These are phyloP conservation scores for Pogoniulus pusillus DNA, from an alignment of 2,797 vertebrate species.

Conservation along the genomic window DNA sequence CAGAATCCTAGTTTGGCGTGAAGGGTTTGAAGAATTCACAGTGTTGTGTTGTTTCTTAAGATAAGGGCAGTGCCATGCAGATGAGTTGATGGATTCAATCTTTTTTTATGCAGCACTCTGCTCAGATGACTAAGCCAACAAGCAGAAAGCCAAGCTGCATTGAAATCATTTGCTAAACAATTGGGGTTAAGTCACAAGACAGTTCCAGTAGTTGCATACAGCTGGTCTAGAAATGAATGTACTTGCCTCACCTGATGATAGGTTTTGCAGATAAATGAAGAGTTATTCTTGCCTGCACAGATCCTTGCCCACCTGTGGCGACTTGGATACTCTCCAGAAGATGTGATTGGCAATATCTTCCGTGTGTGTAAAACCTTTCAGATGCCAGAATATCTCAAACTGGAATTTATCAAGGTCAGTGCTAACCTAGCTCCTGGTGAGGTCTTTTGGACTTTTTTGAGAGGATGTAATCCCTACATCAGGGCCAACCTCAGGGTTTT, in stretches of 20 bases:
- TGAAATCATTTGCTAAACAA: neutral
- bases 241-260: neutral
- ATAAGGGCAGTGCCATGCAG: neutral
- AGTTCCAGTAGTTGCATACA: neutral
- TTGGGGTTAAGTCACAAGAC: neutral
- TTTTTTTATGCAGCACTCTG: neutral
- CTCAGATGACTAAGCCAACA: neutral
- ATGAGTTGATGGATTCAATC: neutral
- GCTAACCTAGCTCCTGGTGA: neutral
- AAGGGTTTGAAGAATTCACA: neutral
- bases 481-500: neutral
- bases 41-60: neutral
- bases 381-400: constrained; percentile 95
- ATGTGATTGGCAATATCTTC: constrained; percentile 96
- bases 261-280: neutral
- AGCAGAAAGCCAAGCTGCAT: neutral
- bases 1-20: neutral
- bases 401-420: constrained; percentile 96
- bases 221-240: neutral
- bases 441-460: neutral
- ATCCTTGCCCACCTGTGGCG: constrained; percentile 94
- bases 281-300: constrained; percentile 58
- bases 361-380: constrained; percentile 96
- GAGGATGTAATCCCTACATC: neutral
- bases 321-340: constrained; percentile 94